A percentile compares a stretch with the other conserved stretches of the same genome.
Conservation (phyloP, 1,140 invertebrate genomes). For the Metopolophium dirhodum region DNA sequence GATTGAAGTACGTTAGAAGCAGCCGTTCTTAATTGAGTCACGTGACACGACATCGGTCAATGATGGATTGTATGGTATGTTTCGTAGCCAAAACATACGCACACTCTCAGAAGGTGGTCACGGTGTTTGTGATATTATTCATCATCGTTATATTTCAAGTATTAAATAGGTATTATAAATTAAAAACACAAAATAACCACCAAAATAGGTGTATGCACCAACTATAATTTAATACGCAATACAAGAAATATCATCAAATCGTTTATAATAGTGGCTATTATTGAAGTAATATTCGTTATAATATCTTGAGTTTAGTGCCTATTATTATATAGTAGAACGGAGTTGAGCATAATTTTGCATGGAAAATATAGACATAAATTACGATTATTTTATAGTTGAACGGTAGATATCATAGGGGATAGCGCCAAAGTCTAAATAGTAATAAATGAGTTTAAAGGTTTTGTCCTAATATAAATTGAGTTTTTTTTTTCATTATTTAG, state of each 20-base stretch:
- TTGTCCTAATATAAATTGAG: rapidly evolving
- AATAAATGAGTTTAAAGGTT: background rate
- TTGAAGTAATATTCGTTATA: background rate
- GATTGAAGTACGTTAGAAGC: slow-evolving; percentile 51
- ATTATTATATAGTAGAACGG: background rate
- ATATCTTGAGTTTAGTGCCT: background rate
- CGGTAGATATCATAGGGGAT: too few relatives aligned
- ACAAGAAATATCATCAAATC: background rate
- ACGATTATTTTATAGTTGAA: background rate
- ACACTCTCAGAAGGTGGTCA: background rate
- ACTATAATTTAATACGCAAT: background rate
- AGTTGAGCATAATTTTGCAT: background rate
- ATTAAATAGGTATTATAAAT: background rate
- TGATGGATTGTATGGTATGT: slow-evolving; percentile 40
- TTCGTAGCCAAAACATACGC: background rate
- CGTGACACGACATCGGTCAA: slow-evolving; percentile 50
- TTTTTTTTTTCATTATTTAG: background rate
- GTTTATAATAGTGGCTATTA: background rate
- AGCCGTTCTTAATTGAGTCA: slow-evolving; percentile 54
- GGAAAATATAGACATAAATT: background rate
- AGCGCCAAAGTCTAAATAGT: too few relatives aligned
- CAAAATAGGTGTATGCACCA: background rate
- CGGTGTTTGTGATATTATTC: background rate
- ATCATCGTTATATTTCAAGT: background rate
- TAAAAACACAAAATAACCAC: background rate